Base-by-base conservation (phyloP, 2,797 vertebrate genomes). In the Protonibea diacanthus region DNA sequence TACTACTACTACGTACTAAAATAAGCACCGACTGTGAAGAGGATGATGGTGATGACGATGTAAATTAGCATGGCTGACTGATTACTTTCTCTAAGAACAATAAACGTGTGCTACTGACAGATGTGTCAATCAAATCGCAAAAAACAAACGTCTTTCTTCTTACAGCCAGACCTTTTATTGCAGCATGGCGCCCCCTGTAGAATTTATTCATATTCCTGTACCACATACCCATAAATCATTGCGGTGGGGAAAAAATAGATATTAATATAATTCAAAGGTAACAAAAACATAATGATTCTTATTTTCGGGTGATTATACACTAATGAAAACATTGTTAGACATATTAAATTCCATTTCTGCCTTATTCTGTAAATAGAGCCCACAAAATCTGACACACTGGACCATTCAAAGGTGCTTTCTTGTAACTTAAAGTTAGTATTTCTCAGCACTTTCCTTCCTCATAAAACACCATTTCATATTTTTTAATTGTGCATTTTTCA, bases 151-250 rank as follows among this genome's bases (percentile, higher is more conserved):
- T 38, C 15, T 60, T 9, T 52, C 53, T 25, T 17, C 23, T 21
- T 14, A 13, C 9, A 68, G 15, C 1, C n/a, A 47, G 7, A 48
- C 1, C 3, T 7, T 76, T 38, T 53, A 9, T 21, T 77, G 76
- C 40, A 21, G 9, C 17, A 83, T 58, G 68, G 78, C 69, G 69
- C 85, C 83, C 72, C 81, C 83, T 86, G 33, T 4, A 57, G 71
- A 74, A 29, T 1, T n/a, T 53, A 48, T 45, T 25, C 3, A 71
- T 58, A 42, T 57, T 4, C 55, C 38, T 51, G 23, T 23, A 8
- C 1, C 5, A 23, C 17, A 55, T 5, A 38, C 2, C 13, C 7
- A 44, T 15, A 42, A 5, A 55, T 27, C 17, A 27, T 18, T 6
- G 11, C 1, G 23, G n/a, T 21, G 2, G 21, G 6, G 49, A 49